Base-by-base conservation (phyloP, 1,140 invertebrate species). In the Drosophila nigrodunni region DNA sequence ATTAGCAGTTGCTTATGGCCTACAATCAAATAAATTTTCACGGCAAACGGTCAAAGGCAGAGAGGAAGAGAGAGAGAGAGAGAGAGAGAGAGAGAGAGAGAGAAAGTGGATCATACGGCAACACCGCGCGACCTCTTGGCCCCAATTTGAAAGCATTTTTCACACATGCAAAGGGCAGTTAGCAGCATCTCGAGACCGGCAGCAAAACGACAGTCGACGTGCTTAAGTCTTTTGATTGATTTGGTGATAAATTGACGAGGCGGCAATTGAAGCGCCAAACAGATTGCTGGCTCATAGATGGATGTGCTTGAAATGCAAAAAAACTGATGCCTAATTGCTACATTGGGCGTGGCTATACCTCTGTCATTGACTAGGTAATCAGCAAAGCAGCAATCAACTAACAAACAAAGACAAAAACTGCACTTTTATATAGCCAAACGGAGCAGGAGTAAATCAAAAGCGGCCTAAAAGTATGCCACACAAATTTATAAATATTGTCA, bases 1-100 rank as follows among this genome's bases (percentile, higher is more conserved):
- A 88, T 89, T 89, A 89, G 80, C 65, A 89, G 80, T 85, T 81
- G 85, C 83, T 88, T 89, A 88, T 88, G 78, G 80, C 80, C 62
- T 65, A 86, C 86, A 89, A 89, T 89, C 86, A 89, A 89, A 89
- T 89, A 89, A 89, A 89, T 89, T 89, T 88, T 89, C 86, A 86
- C 85, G 86, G 72, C 74, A 81, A 79, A 50, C 86, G 80, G 88
- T 89, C 86, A 89, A 89, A 89, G 86, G 65, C 80, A 81, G 72
- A 43, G 49, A 35, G 11, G 8, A 30, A 30, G 25, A 30, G 25
- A 5, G 25, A 30, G 25, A 6, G 1, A 30, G 3, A 5, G 0
- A 3, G 72, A 43, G 49, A 35, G 11, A n/a, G n/a, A n/a, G n/a
- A n/a, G 25, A 25, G 25, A 25, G 25, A 25, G 25, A 3, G 25